Evolutionary conservation across 2,888 invertebrate species (phyloP).

Genomic region (Caradrina clavipalpis): DNA sequence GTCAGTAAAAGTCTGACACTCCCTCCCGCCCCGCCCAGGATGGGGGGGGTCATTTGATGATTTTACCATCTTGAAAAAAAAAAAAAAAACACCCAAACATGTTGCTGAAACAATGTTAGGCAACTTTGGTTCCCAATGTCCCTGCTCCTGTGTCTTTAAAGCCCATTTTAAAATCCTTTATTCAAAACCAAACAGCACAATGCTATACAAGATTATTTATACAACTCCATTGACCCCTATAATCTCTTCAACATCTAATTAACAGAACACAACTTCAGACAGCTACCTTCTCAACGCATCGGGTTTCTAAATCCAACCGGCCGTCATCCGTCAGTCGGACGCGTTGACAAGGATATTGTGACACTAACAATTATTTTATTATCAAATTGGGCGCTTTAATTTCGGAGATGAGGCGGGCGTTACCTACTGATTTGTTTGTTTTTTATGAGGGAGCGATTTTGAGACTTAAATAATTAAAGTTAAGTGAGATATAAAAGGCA

Average conservation of each 20-base stretch:
- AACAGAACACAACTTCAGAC: conserved; percentile 72
- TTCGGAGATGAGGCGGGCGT: conserved; percentile 63
- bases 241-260: conserved; percentile 71
- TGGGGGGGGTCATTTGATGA: no score
- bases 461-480: no score
- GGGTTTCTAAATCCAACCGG: conserved; percentile 78
- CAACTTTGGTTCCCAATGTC: no score
- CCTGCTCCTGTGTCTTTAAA: no score
- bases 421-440: conserved; percentile 27
- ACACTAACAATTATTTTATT: conserved; percentile 84
- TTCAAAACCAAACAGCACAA: not conserved
- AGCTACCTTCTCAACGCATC: conserved; percentile 74
- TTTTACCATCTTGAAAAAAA: no score
- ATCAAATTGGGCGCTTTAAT: conserved; percentile 59
- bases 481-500: no score
- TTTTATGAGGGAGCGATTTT: no score
- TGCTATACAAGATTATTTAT: conserved; percentile 31
- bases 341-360: conserved; percentile 86
- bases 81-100: no score
- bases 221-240: conserved; percentile 41
- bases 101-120: no score
- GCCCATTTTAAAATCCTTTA: not conserved
- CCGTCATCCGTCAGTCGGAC: conserved; percentile 74
- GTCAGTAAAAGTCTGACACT: no score
- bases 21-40: no score